These are phyloP conservation scores for Cyclura pinguis DNA, from an alignment of 2,797 vertebrate species.

Conservation along the genomic window DNA sequence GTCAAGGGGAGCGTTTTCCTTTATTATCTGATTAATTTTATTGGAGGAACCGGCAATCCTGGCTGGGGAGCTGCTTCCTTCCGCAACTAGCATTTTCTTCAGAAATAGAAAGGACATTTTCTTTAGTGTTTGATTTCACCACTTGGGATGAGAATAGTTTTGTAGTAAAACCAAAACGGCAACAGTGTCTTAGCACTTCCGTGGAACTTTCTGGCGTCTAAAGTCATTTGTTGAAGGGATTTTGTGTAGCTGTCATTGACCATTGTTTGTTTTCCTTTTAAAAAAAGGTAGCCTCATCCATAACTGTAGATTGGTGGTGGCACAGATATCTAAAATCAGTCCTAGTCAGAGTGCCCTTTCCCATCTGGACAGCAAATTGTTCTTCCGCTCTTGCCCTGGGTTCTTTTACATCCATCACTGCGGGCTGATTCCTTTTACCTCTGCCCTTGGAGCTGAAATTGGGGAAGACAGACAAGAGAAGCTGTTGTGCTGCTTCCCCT, in stretches of 20 bases:
- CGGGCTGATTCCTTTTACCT: neutral
- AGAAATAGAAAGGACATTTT: neutral
- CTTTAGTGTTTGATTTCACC: neutral
- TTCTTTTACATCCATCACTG: no score
- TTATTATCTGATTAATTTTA: no score
- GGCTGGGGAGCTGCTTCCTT: neutral
- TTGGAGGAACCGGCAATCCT: neutral
- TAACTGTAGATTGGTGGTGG: neutral
- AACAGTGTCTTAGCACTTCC: neutral
- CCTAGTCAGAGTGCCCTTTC: no score
- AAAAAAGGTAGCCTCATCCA: no score
- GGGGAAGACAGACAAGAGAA: neutral
- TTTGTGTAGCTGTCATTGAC: neutral
- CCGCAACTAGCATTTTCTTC: neutral
- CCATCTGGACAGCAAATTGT: neutral
- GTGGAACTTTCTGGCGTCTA: neutral
- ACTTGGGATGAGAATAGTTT: neutral
- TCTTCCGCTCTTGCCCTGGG: neutral
- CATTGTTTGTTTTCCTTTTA: neutral
- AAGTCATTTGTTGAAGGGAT: neutral
- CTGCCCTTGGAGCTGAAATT: no score
- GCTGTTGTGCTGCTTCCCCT: neutral
- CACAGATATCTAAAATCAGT: neutral
- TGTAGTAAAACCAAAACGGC: neutral
- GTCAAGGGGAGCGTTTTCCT: neutral